phyloP scores from a whole-genome alignment of 2,888 invertebrate genomes.

The Rhamphomyia laevipes region DNA sequence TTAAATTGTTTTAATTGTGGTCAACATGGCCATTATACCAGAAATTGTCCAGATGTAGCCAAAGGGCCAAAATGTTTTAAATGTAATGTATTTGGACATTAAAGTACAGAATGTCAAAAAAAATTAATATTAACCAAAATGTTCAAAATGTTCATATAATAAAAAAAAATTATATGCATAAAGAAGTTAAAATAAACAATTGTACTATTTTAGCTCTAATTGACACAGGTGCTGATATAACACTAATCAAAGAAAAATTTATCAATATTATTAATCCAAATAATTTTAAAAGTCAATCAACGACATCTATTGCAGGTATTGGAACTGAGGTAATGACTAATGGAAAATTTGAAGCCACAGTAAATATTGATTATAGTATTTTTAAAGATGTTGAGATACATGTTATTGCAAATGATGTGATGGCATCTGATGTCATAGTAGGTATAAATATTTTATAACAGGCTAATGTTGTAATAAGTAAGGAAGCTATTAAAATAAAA shows the following conservation, averaged over 20 bases:
- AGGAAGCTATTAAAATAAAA: conserved; percentile 3
- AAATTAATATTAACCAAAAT: background rate
- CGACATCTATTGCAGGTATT: background rate
- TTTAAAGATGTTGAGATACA: conserved; percentile 1
- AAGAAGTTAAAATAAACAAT: conserved; percentile 3
- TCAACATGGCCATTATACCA: conserved; percentile 8
- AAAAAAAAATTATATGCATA: background rate
- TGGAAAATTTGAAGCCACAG: background rate
- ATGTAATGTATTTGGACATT: conserved; percentile 21
- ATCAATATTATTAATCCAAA: background rate
- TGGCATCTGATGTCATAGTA: conserved; percentile 3
- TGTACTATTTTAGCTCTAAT: conserved; percentile 4
- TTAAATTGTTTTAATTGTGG: conserved; percentile 14
- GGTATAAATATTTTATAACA: conserved; percentile 1
- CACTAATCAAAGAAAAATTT: conserved; percentile 4
- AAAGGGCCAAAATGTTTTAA: conserved; percentile 24
- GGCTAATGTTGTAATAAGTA: background rate
- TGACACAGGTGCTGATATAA: conserved; percentile 11
- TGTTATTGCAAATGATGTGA: background rate
- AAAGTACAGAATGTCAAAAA: conserved; percentile 3
- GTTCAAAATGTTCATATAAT: background rate
- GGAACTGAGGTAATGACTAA: background rate
- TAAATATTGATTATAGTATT: background rate
- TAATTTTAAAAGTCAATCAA: background rate
- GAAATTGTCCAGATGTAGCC: conserved; percentile 9